Percentiles rank a stretch among this genome's conserved stretches.
Evolutionary conservation across 2,888 invertebrate genomes (phyloP).

Genomic region (Hydraecia micacea): DNA sequence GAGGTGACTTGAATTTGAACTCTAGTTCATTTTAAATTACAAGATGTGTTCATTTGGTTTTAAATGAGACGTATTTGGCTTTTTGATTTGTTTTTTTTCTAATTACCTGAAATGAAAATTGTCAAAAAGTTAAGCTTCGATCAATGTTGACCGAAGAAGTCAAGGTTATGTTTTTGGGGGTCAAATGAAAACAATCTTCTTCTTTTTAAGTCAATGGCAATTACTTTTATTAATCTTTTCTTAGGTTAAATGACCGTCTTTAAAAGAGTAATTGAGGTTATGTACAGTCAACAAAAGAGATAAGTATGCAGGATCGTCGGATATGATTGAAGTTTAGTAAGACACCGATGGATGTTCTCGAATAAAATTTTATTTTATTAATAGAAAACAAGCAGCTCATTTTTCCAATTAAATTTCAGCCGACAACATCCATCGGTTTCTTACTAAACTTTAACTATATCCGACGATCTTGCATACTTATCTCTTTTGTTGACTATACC

Average conservation of each 20-base stretch:
- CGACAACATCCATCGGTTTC: too few relatives aligned
- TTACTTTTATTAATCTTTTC: neutral
- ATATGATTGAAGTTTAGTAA: too few relatives aligned
- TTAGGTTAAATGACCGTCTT: neutral
- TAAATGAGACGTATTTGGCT: slow-evolving; percentile 13
- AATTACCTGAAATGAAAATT: slow-evolving; percentile 1
- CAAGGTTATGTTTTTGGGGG: neutral
- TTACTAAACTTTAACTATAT: too few relatives aligned
- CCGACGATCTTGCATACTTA: too few relatives aligned
- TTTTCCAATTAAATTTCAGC: too few relatives aligned
- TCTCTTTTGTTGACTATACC: too few relatives aligned
- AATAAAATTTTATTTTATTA: too few relatives aligned
- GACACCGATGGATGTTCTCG: too few relatives aligned
- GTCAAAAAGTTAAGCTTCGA: neutral
- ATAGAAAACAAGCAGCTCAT: too few relatives aligned
- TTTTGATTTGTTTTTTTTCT: slow-evolving; percentile 1
- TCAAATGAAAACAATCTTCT: neutral
- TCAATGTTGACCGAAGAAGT: slow-evolving; percentile 1
- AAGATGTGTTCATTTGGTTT: neutral
- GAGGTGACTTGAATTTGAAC: slow-evolving; percentile 16
- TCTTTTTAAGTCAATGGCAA: neutral
- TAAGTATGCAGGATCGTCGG: too few relatives aligned
- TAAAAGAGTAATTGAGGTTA: neutral
- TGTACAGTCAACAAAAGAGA: too few relatives aligned
- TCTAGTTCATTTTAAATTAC: neutral